Evolutionary conservation across 2,113 vertebrate species (phyloP), one percentile per base, ranked within the genome.

Genomic region (Malurus melanocephalus): DNA sequence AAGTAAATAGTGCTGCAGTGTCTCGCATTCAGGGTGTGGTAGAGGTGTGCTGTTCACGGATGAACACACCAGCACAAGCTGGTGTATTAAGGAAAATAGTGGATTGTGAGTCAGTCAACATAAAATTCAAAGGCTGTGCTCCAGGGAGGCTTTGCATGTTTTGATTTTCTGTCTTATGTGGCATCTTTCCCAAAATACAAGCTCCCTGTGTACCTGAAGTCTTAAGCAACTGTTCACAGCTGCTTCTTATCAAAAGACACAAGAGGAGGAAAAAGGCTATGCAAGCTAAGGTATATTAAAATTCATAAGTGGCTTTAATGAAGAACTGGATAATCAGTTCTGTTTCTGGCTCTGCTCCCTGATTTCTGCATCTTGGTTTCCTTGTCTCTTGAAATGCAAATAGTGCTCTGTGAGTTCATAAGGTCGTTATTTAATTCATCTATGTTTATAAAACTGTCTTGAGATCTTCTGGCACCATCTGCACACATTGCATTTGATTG

Each of bases 361-460:
- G 87, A 61, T 93, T 90, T 84, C 55, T 93, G 59, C 18, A 0
- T 84, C 88, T 93, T 77, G 62, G 83, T 96, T 94, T 94, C 88
- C 60, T 89, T 90, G 88, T 66, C 92, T 92, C 71, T 89, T 93
- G 92, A 93, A 96, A 94, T 92, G 92, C 93, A 93, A 84, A 93
- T 94, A 92, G 48, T 92, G 71, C 88, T 93, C 81, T 72, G 42
- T 46, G 60, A 77, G 92, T 90, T 93, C 93, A 64, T 49, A 73
- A 92, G 93, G 92, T 93, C 90, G 13, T 35, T 87, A 49, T 60
- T 94, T 92, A 92, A 89, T 94, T 93, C 93, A 87, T 95, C 76
- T 88, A 27, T 94, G 90, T 93, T 94, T 93, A 94, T 88, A 87
- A 85, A 94, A 93, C 60, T 52, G 81, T 76, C 93, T 94, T 84